Evolutionary conservation across 35 echinoderm and acorn worm genomes (phyloP), one percentile per base, ranked within the genome.

Genomic region (Apostichopus japonicus): DNA sequence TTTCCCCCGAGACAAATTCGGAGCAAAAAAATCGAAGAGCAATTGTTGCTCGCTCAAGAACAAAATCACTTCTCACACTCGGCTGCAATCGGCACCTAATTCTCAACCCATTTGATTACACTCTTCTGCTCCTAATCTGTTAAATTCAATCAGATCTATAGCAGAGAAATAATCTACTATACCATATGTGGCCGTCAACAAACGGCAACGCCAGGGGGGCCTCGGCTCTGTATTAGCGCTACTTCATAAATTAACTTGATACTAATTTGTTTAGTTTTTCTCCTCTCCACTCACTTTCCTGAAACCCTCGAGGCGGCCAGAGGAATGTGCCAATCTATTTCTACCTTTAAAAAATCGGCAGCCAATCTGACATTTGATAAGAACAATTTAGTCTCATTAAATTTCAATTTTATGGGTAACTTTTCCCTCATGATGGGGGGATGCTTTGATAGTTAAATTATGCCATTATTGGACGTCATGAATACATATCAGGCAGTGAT

Each of bases 161-260:
- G 81, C 81, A 57, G 55, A 17, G 7, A 84, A 58, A 44, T 84
- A 84, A 84, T 84, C 57, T 84, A 84, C 54, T 84, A 44, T 44
- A 84, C 81, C 81, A 84, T 84, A 84, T 84, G 81, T 84, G 81
- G 81, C 56, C 81, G 81, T 84, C 81, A 57, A n/a, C 81, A 55
- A 84, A 55, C 56, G 54, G 54, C 81, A 16, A 57, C 57, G 81
- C 81, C 81, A 84, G 81, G 54, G 56, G 80, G 81, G 54, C 22
- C 56, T 57, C 54, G 17, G 21, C 54, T 16, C 23, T 24, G 81
- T 58, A 84, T 84, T 84, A 84, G 23, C 81, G 54, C 56, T 58
- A 84, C 81, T 84, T 84, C 81, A 84, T 84, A 84, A 84, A 84
- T 84, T 84, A 84, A 84, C 81, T 84, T 84, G 81, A 84, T 84